Conservation (phyloP, 2,113 vertebrate species). For the Pachypanchax playfairii region DNA sequence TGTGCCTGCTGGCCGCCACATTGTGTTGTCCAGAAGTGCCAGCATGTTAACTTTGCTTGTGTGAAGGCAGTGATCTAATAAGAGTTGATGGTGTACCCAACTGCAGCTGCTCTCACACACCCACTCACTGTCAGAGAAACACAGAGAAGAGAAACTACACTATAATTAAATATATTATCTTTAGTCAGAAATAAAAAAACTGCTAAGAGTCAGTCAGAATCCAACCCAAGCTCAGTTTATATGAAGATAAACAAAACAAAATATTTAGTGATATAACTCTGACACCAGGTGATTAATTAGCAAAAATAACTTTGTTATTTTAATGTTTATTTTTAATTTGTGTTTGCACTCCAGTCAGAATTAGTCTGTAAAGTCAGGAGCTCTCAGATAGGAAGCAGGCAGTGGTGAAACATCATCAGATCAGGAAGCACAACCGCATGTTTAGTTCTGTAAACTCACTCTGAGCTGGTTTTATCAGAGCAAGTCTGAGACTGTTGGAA, state of each 20-base stretch:
- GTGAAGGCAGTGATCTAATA: slow-evolving; percentile 61
- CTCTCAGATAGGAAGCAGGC: too few species aligned
- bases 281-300: not conserved
- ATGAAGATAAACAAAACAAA: not conserved
- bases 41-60: slow-evolving; percentile 26
- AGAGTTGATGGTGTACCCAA: slow-evolving; percentile 59
- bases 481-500: not conserved
- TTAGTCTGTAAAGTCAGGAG: too few species aligned
- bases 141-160: slow-evolving; percentile 37
- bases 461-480: not conserved
- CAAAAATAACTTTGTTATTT: too few species aligned
- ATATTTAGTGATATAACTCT: not conserved
- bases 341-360: too few species aligned
- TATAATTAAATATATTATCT: slow-evolving; percentile 69
- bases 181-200: slow-evolving; percentile 34
- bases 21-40: slow-evolving; percentile 37
- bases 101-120: slow-evolving; percentile 74
- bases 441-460: not conserved
- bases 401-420: not conserved
- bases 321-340: too few species aligned
- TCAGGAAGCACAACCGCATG: not conserved
- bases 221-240: slow-evolving; percentile 2
- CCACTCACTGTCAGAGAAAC: slow-evolving; percentile 66
- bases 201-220: slow-evolving; percentile 4
- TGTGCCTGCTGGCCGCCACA: not conserved